phyloP scores from a whole-genome alignment of 2,797 vertebrate genomes.

The Melanogrammus aeglefinus region DNA sequence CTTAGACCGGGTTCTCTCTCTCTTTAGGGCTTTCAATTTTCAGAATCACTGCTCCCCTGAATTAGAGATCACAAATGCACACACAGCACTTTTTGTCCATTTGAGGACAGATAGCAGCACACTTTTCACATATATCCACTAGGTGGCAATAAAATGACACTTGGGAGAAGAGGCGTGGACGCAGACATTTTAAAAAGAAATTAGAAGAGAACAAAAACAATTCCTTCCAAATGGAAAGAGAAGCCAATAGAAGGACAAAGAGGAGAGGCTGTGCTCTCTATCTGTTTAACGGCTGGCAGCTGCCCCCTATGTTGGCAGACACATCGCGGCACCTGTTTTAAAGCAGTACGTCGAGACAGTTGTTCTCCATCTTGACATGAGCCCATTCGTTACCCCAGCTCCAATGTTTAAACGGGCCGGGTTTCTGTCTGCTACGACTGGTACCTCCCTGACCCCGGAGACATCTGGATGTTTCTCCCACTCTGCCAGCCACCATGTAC shows the following conservation, averaged over 20 bases:
- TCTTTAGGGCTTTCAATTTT: slow-evolving; percentile 91
- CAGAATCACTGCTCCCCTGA: slow-evolving; percentile 95
- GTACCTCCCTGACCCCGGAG: slow-evolving; percentile 96
- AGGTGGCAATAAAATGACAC: slow-evolving; percentile 32
- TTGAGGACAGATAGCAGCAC: background rate
- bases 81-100: background rate
- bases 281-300: background rate
- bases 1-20: slow-evolving; percentile 82
- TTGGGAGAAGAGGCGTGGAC: background rate
- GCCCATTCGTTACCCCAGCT: slow-evolving; percentile 85
- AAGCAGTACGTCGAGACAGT: background rate
- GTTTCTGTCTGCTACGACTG: slow-evolving; percentile 96
- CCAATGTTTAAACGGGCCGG: slow-evolving; percentile 95
- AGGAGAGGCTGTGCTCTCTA: background rate
- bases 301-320: background rate
- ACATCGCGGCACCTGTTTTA: background rate
- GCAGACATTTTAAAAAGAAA: background rate
- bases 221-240: background rate
- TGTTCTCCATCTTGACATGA: background rate
- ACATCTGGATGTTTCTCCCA: slow-evolving; percentile 99
- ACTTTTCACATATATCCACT: slow-evolving; percentile 40
- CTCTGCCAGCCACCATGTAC: slow-evolving; percentile 80
- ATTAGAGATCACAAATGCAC: slow-evolving; percentile 43
- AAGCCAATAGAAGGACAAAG: background rate
- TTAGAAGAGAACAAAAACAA: background rate